phyloP scores from a whole-genome alignment of 2,888 invertebrate genomes.

The Trilocha varians region DNA sequence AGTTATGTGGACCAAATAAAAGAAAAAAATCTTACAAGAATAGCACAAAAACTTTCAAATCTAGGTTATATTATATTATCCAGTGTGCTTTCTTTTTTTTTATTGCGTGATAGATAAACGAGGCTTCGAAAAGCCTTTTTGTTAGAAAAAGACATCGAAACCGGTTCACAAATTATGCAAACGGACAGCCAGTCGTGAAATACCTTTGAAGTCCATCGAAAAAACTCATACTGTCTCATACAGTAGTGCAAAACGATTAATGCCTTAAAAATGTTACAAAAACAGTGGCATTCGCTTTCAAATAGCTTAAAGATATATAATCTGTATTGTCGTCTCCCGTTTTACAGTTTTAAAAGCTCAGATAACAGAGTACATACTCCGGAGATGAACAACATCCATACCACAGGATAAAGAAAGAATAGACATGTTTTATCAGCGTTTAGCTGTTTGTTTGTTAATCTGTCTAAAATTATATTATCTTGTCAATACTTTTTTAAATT shows the following conservation, averaged over 20 bases:
- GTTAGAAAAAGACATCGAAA: too few relatives aligned
- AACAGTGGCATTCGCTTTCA: slow-evolving; percentile 20
- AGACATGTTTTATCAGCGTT: slow-evolving; percentile 14
- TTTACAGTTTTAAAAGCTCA: slow-evolving; percentile 29
- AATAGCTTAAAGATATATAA: neutral
- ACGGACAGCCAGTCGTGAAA: too few relatives aligned
- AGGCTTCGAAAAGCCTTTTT: too few relatives aligned
- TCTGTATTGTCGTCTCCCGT: slow-evolving; percentile 24
- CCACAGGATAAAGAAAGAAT: slow-evolving; percentile 16
- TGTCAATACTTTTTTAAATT: too few relatives aligned
- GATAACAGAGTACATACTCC: slow-evolving; percentile 39
- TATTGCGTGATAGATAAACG: too few relatives aligned
- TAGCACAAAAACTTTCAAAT: too few relatives aligned
- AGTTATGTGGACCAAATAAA: too few relatives aligned
- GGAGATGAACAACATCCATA: slow-evolving; percentile 62
- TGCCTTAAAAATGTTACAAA: slow-evolving; percentile 1
- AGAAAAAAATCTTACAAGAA: too few relatives aligned
- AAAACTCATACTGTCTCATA: neutral
- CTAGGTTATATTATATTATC: too few relatives aligned
- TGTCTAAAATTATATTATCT: too few relatives aligned
- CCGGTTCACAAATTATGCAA: too few relatives aligned
- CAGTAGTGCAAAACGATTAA: neutral
- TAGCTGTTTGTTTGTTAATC: neutral
- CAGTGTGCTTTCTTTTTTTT: too few relatives aligned
- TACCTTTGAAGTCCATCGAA: neutral